A percentile compares a stretch with the other conserved stretches of the same genome.
Conservation (phyloP, 2,797 vertebrate species). For the Pyrocephalus nanus region DNA sequence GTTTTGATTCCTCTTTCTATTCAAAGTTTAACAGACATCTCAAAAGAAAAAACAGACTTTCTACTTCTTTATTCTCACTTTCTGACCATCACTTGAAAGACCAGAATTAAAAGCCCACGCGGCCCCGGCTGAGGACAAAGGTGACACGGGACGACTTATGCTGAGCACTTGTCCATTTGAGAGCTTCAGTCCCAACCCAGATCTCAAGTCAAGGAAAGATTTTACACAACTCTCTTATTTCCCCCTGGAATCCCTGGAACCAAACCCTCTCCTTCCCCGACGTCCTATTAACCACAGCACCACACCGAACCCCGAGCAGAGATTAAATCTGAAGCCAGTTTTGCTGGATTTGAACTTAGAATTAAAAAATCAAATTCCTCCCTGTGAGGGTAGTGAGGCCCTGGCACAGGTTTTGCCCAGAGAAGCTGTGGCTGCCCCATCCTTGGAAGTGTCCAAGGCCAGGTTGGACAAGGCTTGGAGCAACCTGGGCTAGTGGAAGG, state of each 20-base stretch:
- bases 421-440: not conserved
- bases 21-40: not conserved
- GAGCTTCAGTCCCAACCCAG: not conserved
- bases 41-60: not conserved
- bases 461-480: not conserved
- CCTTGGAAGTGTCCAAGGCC: not conserved
- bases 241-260: not conserved
- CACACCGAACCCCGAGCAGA: not conserved
- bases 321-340: not conserved
- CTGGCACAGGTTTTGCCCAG: not conserved
- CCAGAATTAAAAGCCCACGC: not conserved
- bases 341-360: not conserved
- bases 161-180: not conserved
- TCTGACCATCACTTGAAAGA: not conserved
- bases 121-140: not conserved
- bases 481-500: not conserved
- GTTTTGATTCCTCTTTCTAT: not conserved
- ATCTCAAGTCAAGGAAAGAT: not conserved
- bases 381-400: not conserved
- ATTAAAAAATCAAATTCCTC: not conserved
- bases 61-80: not conserved
- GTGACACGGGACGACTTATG: rapidly evolving
- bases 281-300: not conserved
- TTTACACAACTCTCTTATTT: not conserved
- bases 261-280: not conserved